Conservation (phyloP, 2,797 vertebrate species). For the Siniperca obscura region DNA sequence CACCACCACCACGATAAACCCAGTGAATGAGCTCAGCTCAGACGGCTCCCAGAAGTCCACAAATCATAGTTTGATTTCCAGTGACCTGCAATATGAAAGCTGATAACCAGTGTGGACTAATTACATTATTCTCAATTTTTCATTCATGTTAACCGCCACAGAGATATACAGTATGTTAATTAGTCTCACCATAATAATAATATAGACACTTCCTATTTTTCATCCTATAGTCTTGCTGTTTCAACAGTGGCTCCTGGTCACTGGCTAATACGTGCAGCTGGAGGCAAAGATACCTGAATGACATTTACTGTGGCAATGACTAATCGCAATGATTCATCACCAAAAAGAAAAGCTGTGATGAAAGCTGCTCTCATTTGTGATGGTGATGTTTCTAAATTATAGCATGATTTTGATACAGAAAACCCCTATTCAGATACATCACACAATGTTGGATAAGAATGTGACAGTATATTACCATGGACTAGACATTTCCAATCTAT, state of each 20-base stretch:
- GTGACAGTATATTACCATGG: neutral
- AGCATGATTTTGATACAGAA: neutral
- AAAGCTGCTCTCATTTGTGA: neutral
- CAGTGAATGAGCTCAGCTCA: slow-evolving; percentile 37
- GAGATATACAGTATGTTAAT: slow-evolving; percentile 49
- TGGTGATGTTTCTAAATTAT: neutral
- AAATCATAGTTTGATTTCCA: slow-evolving; percentile 73
- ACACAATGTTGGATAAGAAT: neutral
- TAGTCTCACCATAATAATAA: slow-evolving; percentile 22
- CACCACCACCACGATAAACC: slow-evolving; percentile 30
- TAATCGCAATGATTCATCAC: slow-evolving; percentile 30
- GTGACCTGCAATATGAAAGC: slow-evolving; percentile 53
- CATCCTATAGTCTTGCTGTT: neutral
- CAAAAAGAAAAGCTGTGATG: slow-evolving; percentile 8
- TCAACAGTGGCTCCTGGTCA: slow-evolving; percentile 22
- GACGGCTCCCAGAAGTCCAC: slow-evolving; percentile 44
- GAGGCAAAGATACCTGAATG: slow-evolving; percentile 13
- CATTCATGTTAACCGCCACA: slow-evolving; percentile 23
- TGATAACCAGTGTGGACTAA: slow-evolving; percentile 68
- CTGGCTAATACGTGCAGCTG: neutral
- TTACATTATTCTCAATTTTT: slow-evolving; percentile 58
- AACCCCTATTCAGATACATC: neutral
- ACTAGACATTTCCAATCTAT: slow-evolving; percentile 24
- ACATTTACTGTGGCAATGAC: slow-evolving; percentile 20
- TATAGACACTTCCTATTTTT: slow-evolving; percentile 14